These are phyloP conservation scores for Aradophagus sp. DNA, from an alignment of 1,140 invertebrate species.

Conservation along the genomic window DNA sequence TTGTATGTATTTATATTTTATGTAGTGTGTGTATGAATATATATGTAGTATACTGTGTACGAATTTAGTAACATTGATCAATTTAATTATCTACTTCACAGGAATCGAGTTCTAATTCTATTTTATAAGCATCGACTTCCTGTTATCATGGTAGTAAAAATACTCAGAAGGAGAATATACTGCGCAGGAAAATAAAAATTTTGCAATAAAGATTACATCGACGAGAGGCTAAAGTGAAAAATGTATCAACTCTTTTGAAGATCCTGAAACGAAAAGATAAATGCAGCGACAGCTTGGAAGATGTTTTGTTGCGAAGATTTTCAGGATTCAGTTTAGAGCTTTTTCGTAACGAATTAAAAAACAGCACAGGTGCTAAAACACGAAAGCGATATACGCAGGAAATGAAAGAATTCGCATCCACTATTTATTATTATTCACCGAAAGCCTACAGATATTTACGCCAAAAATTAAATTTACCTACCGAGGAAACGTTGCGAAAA, in stretches of 20 bases:
- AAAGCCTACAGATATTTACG: conserved; percentile 29
- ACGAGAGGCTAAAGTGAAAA: conserved; percentile 4
- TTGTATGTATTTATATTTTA: no score
- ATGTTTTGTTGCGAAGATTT: not conserved
- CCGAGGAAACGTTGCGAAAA: conserved; percentile 18
- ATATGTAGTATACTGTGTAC: no score
- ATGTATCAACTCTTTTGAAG: not conserved
- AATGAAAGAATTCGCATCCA: conserved; percentile 22
- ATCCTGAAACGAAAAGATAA: conserved; percentile 7
- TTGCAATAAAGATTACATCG: not conserved
- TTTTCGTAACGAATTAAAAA: conserved; percentile 6
- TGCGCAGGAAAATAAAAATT: conserved; percentile 4
- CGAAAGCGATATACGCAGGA: conserved; percentile 7
- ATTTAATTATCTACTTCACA: no score
- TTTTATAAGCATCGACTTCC: no score
- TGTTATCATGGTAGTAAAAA: no score
- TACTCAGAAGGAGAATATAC: no score
- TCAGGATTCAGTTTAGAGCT: not conserved
- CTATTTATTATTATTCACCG: conserved; percentile 21
- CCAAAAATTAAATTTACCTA: conserved; percentile 13
- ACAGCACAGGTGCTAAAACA: conserved; percentile 1
- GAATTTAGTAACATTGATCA: no score
- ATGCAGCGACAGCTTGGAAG: conserved; percentile 12
- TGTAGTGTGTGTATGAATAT: no score
- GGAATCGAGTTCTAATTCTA: not conserved